These are phyloP conservation scores for Hyppa rectilinea DNA, from an alignment of 2,888 invertebrate genomes.

Conservation along the genomic window DNA sequence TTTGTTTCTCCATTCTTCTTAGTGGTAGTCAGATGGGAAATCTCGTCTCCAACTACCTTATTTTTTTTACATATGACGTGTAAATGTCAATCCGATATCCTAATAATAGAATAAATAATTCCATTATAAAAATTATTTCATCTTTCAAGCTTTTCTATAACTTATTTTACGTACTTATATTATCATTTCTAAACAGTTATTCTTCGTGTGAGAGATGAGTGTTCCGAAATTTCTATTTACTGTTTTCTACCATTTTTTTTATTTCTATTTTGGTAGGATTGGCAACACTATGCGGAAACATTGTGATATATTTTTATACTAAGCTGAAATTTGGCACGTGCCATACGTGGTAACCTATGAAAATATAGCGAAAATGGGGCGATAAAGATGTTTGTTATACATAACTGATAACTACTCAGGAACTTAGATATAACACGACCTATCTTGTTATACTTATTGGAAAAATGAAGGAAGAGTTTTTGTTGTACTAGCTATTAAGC, in stretches of 20 bases:
- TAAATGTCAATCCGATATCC: background rate
- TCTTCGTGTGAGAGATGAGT: too few relatives aligned
- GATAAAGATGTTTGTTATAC: background rate
- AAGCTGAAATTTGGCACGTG: background rate
- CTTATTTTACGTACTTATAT: too few relatives aligned
- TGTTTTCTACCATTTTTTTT: too few relatives aligned
- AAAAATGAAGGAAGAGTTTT: background rate
- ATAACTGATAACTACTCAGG: background rate
- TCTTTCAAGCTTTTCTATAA: too few relatives aligned
- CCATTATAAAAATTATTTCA: too few relatives aligned
- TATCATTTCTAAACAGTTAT: too few relatives aligned
- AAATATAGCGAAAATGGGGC: slow-evolving; percentile 19
- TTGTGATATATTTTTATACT: slow-evolving; percentile 9
- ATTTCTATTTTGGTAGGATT: too few relatives aligned
- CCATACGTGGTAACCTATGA: slow-evolving; percentile 11
- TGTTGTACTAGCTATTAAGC: background rate
- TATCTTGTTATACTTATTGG: too few relatives aligned
- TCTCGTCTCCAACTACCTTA: background rate
- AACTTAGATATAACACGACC: slow-evolving; percentile 5
- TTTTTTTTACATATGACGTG: too few relatives aligned
- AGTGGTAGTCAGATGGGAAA: background rate
- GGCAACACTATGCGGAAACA: slow-evolving; percentile 16
- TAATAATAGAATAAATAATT: background rate
- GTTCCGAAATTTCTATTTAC: too few relatives aligned
- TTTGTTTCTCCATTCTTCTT: background rate